Conservation (phyloP, 2,797 vertebrate species). For the Spinus pinus region DNA sequence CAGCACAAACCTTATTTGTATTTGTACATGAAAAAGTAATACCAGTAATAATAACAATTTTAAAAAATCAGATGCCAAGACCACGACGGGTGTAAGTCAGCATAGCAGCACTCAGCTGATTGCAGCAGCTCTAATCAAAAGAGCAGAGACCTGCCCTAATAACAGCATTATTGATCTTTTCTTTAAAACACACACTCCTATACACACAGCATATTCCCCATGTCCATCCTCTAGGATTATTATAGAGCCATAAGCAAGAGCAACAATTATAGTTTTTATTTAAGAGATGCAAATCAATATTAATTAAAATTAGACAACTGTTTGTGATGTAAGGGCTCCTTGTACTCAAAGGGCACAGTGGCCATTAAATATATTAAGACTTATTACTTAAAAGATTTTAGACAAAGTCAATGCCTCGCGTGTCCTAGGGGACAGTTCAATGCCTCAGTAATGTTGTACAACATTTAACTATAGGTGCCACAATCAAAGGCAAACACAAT, state of each 20-base stretch:
- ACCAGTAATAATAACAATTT: background rate
- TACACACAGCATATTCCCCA: background rate
- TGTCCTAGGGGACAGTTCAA: constrained; percentile 80
- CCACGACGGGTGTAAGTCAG: background rate
- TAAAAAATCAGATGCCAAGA: background rate
- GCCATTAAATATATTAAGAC: constrained; percentile 86
- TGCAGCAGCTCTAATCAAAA: constrained; percentile 10
- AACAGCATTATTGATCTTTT: constrained; percentile 46
- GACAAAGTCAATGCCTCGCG: constrained; percentile 76
- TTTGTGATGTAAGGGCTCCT: constrained; percentile 78
- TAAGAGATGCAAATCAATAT: constrained; percentile 90
- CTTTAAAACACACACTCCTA: background rate
- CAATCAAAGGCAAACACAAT: constrained; percentile 85
- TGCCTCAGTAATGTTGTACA: constrained; percentile 70
- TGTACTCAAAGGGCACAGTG: constrained; percentile 78
- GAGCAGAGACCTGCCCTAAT: constrained; percentile 21
- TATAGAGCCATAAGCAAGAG: constrained; percentile 24
- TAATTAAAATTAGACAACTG: constrained; percentile 92
- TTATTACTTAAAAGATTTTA: constrained; percentile 84
- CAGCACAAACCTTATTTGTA: background rate
- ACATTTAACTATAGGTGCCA: constrained; percentile 71
- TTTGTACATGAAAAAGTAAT: background rate
- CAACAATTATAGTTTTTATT: constrained; percentile 65
- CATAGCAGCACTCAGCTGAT: background rate
- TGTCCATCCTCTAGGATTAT: constrained; percentile 11